Base-by-base conservation (phyloP, 1,140 invertebrate genomes). In the Zaprionus capensis region DNA sequence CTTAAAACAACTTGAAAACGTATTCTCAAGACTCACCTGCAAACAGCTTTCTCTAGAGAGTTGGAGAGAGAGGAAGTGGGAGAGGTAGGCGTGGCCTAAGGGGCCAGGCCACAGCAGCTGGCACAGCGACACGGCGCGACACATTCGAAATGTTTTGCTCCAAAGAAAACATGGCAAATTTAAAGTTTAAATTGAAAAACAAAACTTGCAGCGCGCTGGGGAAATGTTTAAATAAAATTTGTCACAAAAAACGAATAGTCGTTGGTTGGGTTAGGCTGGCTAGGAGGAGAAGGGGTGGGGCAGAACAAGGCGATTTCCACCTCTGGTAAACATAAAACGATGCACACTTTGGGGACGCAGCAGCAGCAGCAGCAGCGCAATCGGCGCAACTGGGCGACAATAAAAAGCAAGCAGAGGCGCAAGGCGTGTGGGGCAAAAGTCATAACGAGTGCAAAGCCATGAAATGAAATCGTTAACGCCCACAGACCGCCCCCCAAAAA, bases 371-470 rank as follows among this genome's bases (percentile, higher is more conserved):
- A 28, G 22, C 66, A 56, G 6, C 73, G 57, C 82, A 36, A 46
- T 78, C 57, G 41, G 41, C 41, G 77, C 75, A 87, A 81, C 84
- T 87, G 85, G 73, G 86, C 85, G 82, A 88, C 84, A 90, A 88
- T 90, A 88, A 88, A 88, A 88, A 81, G 14, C 59, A 76, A 70
- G 85, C 62, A 78, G 77, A 75, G 41, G n/a, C 31, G 31, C 9
- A 11, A 11, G 31, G 31, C 31, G 41, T 7, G 41, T 14, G 56
- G 67, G 76, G 76, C 76, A 91, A 84, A 84, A 90, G 85, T 90
- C 85, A 90, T 90, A 90, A 90, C 85, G 85, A 90, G 85, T 90
- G 86, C 85, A 90, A 90, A 91, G 80, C 86, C 85, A 91, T 90
- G 85, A 90, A 90, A 90, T 90, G 85, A 90, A 88, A 91, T 90